These are phyloP conservation scores for Panulirus ornatus DNA, from an alignment of 1,140 invertebrate species.

Conservation along the genomic window DNA sequence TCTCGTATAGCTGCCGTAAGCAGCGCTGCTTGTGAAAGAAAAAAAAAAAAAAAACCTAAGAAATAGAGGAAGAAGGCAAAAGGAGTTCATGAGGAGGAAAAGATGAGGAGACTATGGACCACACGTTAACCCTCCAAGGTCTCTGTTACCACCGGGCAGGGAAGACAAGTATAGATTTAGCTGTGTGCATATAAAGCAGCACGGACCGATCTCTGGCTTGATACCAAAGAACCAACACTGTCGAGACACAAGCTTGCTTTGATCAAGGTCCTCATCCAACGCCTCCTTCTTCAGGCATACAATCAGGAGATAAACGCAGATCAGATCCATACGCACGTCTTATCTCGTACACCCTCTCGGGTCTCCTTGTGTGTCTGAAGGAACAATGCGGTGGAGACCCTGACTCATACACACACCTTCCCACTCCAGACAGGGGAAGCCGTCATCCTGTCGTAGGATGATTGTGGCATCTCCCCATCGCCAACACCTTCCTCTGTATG, in stretches of 20 bases:
- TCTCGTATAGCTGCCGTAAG: conserved; percentile 41
- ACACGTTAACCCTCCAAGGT: neutral
- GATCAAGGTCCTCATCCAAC: conserved; percentile 11
- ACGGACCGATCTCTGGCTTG: conserved; percentile 73
- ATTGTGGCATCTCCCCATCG: conserved; percentile 47
- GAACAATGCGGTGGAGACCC: conserved; percentile 15
- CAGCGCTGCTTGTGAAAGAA: no score
- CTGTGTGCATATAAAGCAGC: conserved; percentile 53
- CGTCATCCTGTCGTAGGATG: conserved; percentile 59
- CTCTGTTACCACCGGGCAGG: conserved; percentile 1
- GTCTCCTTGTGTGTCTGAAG: conserved; percentile 51
- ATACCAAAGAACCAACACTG: conserved; percentile 69
- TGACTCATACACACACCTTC: conserved; percentile 53
- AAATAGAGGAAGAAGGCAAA: neutral
- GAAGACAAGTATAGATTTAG: conserved; percentile 33
- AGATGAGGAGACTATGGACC: neutral
- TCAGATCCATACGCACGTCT: conserved; percentile 43
- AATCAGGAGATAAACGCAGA: conserved; percentile 31
- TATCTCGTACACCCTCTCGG: conserved; percentile 39
- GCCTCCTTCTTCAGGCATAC: conserved; percentile 57
- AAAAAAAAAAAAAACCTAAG: no score
- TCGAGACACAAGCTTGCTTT: conserved; percentile 68
- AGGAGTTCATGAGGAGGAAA: neutral
- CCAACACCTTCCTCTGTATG: conserved; percentile 51
- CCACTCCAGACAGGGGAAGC: conserved; percentile 66